Percentiles rank a stretch among this genome's conserved stretches.
These are phyloP conservation scores for Pristionchus maxplancki DNA, from an alignment of 2,888 invertebrate genomes.

Conservation along the genomic window DNA sequence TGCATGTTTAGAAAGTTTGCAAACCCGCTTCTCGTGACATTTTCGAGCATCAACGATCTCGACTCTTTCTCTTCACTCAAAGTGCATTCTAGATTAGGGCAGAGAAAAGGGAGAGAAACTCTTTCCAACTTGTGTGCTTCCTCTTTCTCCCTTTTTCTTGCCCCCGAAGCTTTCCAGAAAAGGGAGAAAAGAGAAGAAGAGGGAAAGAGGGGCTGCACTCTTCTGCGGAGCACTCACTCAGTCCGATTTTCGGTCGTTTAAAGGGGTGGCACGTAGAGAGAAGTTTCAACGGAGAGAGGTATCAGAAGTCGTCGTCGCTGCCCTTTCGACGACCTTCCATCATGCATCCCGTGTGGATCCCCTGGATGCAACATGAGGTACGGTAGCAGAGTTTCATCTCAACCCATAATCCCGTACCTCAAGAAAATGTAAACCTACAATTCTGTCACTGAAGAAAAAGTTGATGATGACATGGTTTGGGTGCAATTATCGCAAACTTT, in stretches of 20 bases:
- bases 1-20: not conserved
- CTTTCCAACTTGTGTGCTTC: slow-evolving; percentile 17
- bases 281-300: not conserved
- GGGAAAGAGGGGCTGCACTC: not conserved
- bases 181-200: not conserved
- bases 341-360: not conserved
- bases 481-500: too few relatives aligned
- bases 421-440: too few relatives aligned
- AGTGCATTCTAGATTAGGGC: slow-evolving; percentile 39
- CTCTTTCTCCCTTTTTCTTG: slow-evolving; percentile 1
- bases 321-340: not conserved
- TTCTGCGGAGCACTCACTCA: not conserved
- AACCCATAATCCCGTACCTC: too few relatives aligned
- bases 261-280: not conserved
- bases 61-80: not conserved
- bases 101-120: slow-evolving; percentile 13
- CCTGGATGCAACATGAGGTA: too few relatives aligned
- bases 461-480: too few relatives aligned
- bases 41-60: not conserved
- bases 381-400: too few relatives aligned
- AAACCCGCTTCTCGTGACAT: not conserved
- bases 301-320: not conserved
- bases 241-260: slow-evolving; percentile 15
- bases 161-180: not conserved
- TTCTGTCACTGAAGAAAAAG: too few relatives aligned